A percentile compares a stretch with the other conserved stretches of the same genome.
phyloP scores from a whole-genome alignment of 2,113 vertebrate species.

The Clarias batrachus region DNA sequence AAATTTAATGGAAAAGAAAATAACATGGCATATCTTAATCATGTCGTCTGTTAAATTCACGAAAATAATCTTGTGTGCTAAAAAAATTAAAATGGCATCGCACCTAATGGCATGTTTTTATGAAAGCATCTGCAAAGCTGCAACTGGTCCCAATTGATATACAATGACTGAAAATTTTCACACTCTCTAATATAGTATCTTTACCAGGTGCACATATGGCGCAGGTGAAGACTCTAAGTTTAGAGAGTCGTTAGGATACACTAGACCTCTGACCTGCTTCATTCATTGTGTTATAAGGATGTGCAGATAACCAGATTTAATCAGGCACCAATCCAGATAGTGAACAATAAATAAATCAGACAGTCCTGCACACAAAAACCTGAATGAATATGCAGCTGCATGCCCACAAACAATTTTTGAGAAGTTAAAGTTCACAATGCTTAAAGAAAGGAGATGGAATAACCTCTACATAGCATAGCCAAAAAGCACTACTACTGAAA shows the following conservation, averaged over 20 bases:
- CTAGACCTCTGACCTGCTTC: not conserved
- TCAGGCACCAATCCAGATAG: constrained; percentile 25
- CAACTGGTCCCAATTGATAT: not conserved
- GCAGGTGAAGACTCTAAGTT: constrained; percentile 2
- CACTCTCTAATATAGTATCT: not conserved
- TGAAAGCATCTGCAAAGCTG: not conserved
- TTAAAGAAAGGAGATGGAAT: not conserved
- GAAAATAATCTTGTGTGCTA: not conserved
- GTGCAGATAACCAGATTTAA: constrained; percentile 46
- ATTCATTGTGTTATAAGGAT: constrained; percentile 16
- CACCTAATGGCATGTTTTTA: not conserved
- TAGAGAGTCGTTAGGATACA: constrained; percentile 39
- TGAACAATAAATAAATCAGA: not conserved
- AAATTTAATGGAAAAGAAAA: not conserved
- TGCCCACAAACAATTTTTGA: not conserved
- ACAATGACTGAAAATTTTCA: not conserved
- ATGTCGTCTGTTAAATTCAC: not conserved
- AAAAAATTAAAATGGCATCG: not conserved
- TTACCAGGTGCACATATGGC: not conserved
- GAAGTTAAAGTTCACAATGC: not conserved
- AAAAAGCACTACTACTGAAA: not conserved
- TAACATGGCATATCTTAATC: not conserved
- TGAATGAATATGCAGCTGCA: not conserved
- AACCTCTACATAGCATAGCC: constrained; percentile 3
- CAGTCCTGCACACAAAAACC: not conserved